Evolutionary conservation across 2,113 vertebrate genomes (phyloP).

Genomic region (Eurypyga helias): DNA sequence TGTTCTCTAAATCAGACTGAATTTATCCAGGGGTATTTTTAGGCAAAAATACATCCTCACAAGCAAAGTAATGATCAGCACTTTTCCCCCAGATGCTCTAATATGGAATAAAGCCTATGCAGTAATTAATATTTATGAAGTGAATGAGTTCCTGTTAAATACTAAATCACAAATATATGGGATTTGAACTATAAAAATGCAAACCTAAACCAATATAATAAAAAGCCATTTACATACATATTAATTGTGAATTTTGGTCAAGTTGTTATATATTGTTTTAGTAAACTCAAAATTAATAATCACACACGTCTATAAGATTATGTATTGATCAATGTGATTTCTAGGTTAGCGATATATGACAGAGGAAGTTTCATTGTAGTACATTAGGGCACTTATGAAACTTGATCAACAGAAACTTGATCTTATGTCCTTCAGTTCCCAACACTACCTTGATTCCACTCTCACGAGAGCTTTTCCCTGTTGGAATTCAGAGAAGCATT

Average conservation of each 20-base stretch:
- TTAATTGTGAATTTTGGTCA: conserved; percentile 20
- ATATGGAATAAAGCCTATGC: conserved; percentile 42
- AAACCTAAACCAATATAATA: conserved; percentile 41
- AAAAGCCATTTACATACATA: conserved; percentile 25
- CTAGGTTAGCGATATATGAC: background rate
- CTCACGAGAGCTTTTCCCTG: background rate
- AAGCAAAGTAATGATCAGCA: conserved; percentile 71
- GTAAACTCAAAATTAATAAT: conserved; percentile 40
- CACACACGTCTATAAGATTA: background rate
- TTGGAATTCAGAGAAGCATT: background rate
- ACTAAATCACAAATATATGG: conserved; percentile 58
- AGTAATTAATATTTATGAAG: conserved; percentile 77
- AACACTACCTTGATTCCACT: background rate
- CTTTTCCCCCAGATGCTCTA: conserved; percentile 54
- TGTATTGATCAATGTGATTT: background rate
- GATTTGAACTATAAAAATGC: conserved; percentile 45
- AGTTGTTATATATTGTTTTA: conserved; percentile 10
- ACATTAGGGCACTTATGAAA: background rate
- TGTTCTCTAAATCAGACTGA: conserved; percentile 56
- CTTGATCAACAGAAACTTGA: background rate
- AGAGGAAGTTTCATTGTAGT: conserved; percentile 23
- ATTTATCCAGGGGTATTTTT: conserved; percentile 63
- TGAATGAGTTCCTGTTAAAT: conserved; percentile 49
- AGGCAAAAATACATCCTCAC: conserved; percentile 54
- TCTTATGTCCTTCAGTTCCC: background rate